Conservation (phyloP, 1,140 invertebrate genomes). For the Caenorhabditis inopinata region DNA sequence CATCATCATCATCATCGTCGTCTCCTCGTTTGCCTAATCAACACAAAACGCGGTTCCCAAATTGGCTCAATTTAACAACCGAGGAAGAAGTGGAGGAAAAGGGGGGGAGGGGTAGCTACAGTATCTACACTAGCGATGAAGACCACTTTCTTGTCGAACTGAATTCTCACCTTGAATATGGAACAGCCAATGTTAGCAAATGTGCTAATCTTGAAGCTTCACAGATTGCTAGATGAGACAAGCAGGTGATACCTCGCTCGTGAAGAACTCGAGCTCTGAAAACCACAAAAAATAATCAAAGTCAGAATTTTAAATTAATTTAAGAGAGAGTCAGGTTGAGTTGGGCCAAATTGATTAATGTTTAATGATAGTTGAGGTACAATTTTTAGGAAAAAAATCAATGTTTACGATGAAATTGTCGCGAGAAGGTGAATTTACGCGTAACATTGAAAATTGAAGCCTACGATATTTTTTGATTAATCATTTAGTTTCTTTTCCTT, state of each 20-base stretch:
- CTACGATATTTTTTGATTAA: too few relatives aligned
- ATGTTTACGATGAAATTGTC: too few relatives aligned
- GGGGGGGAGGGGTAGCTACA: not conserved
- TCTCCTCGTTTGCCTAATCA: not conserved
- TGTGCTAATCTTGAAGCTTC: slow-evolving; percentile 75
- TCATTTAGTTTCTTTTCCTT: too few relatives aligned
- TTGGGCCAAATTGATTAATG: too few relatives aligned
- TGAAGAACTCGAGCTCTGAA: slow-evolving; percentile 34
- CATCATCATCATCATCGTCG: not conserved
- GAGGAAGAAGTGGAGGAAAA: not conserved
- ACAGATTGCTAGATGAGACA: slow-evolving; percentile 74
- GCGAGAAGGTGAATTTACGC: not conserved
- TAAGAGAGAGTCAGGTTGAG: too few relatives aligned
- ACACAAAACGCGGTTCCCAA: slow-evolving; percentile 21
- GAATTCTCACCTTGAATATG: slow-evolving; percentile 72
- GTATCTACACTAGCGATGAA: too few relatives aligned
- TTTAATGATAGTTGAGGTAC: too few relatives aligned
- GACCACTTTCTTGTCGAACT: not conserved
- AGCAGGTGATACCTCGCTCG: slow-evolving; percentile 40
- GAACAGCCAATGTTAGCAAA: slow-evolving; percentile 76
- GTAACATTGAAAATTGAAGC: too few relatives aligned
- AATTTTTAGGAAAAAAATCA: not conserved
- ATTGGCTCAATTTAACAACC: slow-evolving; percentile 18
- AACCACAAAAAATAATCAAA: too few relatives aligned
- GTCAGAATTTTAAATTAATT: too few relatives aligned